Evolutionary conservation across 2,797 vertebrate species (phyloP), one percentile per base, ranked within the genome.

Genomic region (Apodemus agrarius): DNA sequence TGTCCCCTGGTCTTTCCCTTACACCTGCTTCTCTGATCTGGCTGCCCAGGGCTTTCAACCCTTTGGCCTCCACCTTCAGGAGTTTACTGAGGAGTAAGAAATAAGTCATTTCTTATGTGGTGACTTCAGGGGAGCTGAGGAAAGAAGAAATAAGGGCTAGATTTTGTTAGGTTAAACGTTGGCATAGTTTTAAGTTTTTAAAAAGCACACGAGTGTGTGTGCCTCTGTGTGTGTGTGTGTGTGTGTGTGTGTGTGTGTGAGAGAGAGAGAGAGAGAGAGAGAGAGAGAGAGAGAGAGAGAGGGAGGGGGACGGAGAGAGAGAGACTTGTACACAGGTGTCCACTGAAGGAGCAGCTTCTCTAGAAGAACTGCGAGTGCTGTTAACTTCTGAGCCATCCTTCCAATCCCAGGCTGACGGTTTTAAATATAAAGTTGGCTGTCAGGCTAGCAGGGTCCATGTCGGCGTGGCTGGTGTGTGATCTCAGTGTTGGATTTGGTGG

Each of bases 131-230:
- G 26, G 43, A 31, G 52, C 67, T 9, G 31, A 22, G 22, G 75
- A 87, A 37, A 43, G 57, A 31, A 54, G 76, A 84, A 57, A 72
- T n/a, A 87, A 90, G 49, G 37, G 16, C 34, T 84, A 37, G 16
- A 79, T 84, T 74, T 61, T 63, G 40, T 59, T 59, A 87, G 69
- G 86, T 72, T 89, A 74, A 87, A 74, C 37, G 81, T 63, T 63
- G 43, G 69, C 17, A 17, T 3, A 26, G 14, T 75, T 81, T 65
- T 46, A 63, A 57, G 34, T 40, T 40, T 61, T 61, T 8, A 65
- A 46, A 34, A 34, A 34, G 26, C 31, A 14, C 61, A 14, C 31
- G n/a, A 29, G 21, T 40, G n/a, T 40, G 7, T 40, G 21, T 40
- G n/a, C n/a, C n/a, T n/a, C n/a, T n/a, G 67, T 69, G 67, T 10